Conservation (phyloP, 2,888 invertebrate species). For the Rugalucina vietnamica region DNA sequence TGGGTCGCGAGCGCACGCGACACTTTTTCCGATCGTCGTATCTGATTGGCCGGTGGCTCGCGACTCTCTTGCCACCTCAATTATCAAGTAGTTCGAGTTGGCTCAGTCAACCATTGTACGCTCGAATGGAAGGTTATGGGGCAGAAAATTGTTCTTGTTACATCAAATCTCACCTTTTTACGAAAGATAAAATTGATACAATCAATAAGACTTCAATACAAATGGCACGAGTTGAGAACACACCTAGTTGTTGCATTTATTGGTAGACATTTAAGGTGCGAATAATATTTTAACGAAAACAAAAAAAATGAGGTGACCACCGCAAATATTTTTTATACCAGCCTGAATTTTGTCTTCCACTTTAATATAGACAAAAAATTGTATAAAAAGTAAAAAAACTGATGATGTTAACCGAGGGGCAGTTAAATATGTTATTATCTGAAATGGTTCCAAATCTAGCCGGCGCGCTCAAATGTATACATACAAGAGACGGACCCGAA, state of each 20-base stretch:
- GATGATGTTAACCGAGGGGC: too few relatives aligned
- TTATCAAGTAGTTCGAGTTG: conserved; percentile 23
- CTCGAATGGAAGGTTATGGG: neutral
- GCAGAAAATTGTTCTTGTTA: conserved; percentile 45
- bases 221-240: conserved; percentile 13
- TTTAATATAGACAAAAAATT: too few relatives aligned
- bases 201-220: conserved; percentile 34
- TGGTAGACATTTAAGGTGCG: conserved; percentile 48
- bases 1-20: conserved; percentile 68
- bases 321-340: too few relatives aligned
- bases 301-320: too few relatives aligned
- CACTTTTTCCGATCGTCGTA: conserved; percentile 55
- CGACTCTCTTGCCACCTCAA: conserved; percentile 42
- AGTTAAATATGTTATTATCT: too few relatives aligned
- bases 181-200: conserved; percentile 28
- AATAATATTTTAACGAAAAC: conserved; percentile 22
- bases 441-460: too few relatives aligned
- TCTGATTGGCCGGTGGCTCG: conserved; percentile 66
- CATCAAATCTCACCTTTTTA: conserved; percentile 28
- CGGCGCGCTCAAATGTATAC: too few relatives aligned
- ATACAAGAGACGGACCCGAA: too few relatives aligned
- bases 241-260: conserved; percentile 16
- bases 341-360: too few relatives aligned
- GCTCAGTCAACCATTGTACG: conserved; percentile 6
- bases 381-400: too few relatives aligned